These are phyloP conservation scores for Rhinoraja longicauda DNA, from an alignment of 2,797 vertebrate genomes.

Conservation along the genomic window DNA sequence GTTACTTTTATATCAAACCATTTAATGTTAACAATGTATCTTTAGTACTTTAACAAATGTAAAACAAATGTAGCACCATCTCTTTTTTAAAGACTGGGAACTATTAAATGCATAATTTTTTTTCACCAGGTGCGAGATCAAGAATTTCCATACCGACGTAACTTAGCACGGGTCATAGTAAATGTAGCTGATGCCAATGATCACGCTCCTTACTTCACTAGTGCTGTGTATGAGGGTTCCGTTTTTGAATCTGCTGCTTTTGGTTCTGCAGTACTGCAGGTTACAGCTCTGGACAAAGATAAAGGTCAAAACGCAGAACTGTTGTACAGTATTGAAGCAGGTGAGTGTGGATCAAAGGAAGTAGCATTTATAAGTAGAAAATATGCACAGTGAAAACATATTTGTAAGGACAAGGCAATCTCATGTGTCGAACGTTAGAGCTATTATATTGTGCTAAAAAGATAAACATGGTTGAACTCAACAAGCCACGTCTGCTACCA, in stretches of 20 bases:
- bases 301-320: constrained; percentile 91
- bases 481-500: neutral
- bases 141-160: constrained; percentile 90
- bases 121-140: constrained; percentile 85
- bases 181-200: constrained; percentile 93
- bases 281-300: constrained; percentile 92
- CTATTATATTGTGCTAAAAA: neutral
- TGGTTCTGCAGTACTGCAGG: constrained; percentile 86
- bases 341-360: constrained; percentile 54
- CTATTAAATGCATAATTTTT: constrained; percentile 36
- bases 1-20: neutral
- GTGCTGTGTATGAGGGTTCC: constrained; percentile 78
- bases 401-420: neutral
- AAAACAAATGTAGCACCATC: neutral
- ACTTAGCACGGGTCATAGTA: constrained; percentile 80
- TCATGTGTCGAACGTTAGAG: neutral
- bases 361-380: neutral
- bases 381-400: neutral
- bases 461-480: neutral
- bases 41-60: too few species aligned
- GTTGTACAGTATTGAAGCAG: constrained; percentile 84
- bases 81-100: neutral
- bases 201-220: constrained; percentile 87
- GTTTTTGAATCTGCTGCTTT: constrained; percentile 91
- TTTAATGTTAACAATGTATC: neutral